Percentiles rank a stretch among this genome's conserved stretches.
Conservation (phyloP, 2,797 vertebrate genomes). For the Petrocephalus sullivani region DNA sequence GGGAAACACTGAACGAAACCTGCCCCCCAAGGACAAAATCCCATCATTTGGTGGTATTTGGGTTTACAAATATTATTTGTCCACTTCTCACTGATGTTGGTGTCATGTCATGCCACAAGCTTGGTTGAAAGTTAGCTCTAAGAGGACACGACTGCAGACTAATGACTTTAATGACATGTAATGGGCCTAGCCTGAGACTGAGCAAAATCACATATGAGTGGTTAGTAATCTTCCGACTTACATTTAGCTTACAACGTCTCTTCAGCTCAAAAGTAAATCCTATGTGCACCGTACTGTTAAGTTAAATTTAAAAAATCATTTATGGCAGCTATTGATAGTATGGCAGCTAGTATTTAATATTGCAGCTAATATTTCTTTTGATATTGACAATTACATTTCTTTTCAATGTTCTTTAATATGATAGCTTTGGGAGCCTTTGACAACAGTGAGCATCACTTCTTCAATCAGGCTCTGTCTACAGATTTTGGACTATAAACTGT, state of each 20-base stretch:
- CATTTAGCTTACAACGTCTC: neutral
- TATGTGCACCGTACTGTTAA: neutral
- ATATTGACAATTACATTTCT: neutral
- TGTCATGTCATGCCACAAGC: neutral
- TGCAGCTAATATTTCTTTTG: neutral
- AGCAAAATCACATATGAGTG: constrained; percentile 11
- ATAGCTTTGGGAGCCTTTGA: neutral
- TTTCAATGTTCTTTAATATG: neutral
- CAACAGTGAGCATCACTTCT: neutral
- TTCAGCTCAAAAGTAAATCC: neutral
- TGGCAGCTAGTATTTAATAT: too few species aligned
- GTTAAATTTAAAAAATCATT: neutral
- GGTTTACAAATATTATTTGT: constrained; percentile 9
- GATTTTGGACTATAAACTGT: neutral
- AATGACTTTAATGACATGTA: constrained; percentile 29
- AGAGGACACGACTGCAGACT: neutral
- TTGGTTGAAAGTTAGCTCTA: neutral
- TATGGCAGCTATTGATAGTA: neutral
- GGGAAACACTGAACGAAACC: constrained; percentile 5
- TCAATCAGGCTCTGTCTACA: neutral
- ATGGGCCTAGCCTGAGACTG: constrained; percentile 5
- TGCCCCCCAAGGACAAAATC: neutral
- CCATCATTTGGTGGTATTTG: constrained; percentile 8
- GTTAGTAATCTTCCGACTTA: constrained; percentile 15
- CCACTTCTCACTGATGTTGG: neutral